phyloP scores from a whole-genome alignment of 2,888 invertebrate genomes.

The Craniophora ligustri region DNA sequence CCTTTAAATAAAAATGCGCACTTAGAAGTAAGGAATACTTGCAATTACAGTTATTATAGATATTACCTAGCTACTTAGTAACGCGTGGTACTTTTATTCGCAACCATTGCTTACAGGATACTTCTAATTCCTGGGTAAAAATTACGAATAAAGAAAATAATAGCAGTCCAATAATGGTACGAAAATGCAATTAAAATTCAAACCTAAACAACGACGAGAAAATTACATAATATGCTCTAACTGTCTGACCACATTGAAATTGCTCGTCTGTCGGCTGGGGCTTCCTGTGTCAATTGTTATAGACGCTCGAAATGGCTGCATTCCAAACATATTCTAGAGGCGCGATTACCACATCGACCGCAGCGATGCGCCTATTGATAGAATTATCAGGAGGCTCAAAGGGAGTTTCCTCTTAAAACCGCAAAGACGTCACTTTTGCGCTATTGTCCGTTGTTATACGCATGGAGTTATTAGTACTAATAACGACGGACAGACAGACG shows the following conservation, averaged over 20 bases:
- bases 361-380: slow-evolving; percentile 81
- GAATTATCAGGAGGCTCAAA: slow-evolving; percentile 78
- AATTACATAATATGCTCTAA: slow-evolving; percentile 41
- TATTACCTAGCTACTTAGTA: too few relatives aligned
- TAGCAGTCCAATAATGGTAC: slow-evolving; percentile 10
- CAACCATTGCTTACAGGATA: too few relatives aligned
- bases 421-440: slow-evolving; percentile 72
- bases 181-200: slow-evolving; percentile 33
- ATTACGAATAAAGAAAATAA: background rate
- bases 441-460: slow-evolving; percentile 68
- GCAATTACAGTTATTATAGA: too few relatives aligned
- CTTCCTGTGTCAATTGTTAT: slow-evolving; percentile 69
- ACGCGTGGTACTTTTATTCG: too few relatives aligned
- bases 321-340: slow-evolving; percentile 72
- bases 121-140: background rate
- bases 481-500: slow-evolving; percentile 71
- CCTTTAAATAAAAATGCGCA: too few relatives aligned
- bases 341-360: slow-evolving; percentile 78
- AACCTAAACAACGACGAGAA: slow-evolving; percentile 42
- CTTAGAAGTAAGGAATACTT: too few relatives aligned
- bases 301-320: slow-evolving; percentile 55
- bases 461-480: slow-evolving; percentile 85
- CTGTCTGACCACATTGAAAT: slow-evolving; percentile 54
- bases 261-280: slow-evolving; percentile 50
- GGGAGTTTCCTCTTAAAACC: slow-evolving; percentile 75